phyloP scores from a whole-genome alignment of 2,113 vertebrate species.

The Hemichromis elongatus region DNA sequence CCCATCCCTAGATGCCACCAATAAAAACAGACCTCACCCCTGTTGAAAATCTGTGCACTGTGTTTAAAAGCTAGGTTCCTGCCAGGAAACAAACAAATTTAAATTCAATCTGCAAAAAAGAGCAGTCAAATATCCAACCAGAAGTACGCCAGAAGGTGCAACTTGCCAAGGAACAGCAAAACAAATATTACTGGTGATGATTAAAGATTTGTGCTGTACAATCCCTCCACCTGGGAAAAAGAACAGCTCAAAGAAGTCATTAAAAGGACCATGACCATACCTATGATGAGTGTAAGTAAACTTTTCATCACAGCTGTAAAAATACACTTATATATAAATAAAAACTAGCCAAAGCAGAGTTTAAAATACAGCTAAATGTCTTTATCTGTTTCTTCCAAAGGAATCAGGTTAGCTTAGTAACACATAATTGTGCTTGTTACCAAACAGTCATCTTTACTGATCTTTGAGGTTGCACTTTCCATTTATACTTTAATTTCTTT shows the following conservation, averaged over 20 bases:
- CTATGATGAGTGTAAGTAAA: background rate
- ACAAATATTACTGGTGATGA: background rate
- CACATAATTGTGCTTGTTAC: background rate
- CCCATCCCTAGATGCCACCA: too few species aligned
- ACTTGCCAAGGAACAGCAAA: background rate
- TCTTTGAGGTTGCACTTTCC: background rate
- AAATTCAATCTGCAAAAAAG: background rate
- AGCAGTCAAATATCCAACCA: background rate
- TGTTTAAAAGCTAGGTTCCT: rapidly evolving
- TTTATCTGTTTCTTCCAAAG: background rate
- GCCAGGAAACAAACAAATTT: background rate
- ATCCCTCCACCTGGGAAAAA: background rate
- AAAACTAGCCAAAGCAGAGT: background rate
- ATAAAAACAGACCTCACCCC: background rate
- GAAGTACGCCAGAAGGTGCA: background rate
- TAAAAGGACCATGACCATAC: background rate
- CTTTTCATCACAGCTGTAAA: background rate
- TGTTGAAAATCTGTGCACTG: background rate
- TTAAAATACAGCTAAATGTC: background rate
- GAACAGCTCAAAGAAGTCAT: background rate
- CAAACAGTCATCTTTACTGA: background rate
- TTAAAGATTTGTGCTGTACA: background rate
- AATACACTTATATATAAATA: background rate
- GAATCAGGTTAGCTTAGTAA: background rate
- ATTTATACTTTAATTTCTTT: background rate